Evolutionary conservation across 2,888 invertebrate genomes (phyloP), one percentile per base, ranked within the genome.

Genomic region (Tachina lurida): DNA sequence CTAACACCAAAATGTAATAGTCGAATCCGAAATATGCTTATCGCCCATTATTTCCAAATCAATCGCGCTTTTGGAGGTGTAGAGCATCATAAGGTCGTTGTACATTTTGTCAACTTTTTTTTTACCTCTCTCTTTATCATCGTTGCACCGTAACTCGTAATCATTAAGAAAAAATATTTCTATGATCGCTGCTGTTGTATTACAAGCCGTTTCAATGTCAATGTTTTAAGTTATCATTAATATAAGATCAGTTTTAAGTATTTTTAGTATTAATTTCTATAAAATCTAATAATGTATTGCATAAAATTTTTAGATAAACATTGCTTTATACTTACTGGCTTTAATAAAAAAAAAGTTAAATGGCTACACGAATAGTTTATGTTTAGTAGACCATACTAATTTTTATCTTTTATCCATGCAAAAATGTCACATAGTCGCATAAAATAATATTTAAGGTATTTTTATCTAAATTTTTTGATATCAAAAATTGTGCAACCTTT

Each of bases 261-360:
- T 54, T 75, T 75, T 45, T 54, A 75, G 60, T 68, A 75, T 75
- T 58, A 52, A 45, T 75, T 60, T 60, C 31, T 54, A 19, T 75
- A 54, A 54, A 75, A 68, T 75, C 45, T 67, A 74, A 74, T 81
- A 74, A 81, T 54, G 60, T 74, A 65, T 73, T 49, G 5, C 56
- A 39, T 71, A 31, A 68, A 52, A 60, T 77, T 56, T 49, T 47
- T 8, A 62, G 62, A 78, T 58, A 80, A 74, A 60, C 47, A 56
- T 12, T 12, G 31, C 39, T 9, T 56, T 47, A 63, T 63, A 56
- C 12, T n/a, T 43, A 60, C 5, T 52, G 41, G 1, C 8, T 54
- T 62, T 41, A 39, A 49, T 62, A 62, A 62, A 74, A 70, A 54
- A 70, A 49, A 39, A 41, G 15, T 41, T 74, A n/a, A 12, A 63